Base-by-base conservation (phyloP, 2,113 vertebrate species). In the Elgaria multicarinata region DNA sequence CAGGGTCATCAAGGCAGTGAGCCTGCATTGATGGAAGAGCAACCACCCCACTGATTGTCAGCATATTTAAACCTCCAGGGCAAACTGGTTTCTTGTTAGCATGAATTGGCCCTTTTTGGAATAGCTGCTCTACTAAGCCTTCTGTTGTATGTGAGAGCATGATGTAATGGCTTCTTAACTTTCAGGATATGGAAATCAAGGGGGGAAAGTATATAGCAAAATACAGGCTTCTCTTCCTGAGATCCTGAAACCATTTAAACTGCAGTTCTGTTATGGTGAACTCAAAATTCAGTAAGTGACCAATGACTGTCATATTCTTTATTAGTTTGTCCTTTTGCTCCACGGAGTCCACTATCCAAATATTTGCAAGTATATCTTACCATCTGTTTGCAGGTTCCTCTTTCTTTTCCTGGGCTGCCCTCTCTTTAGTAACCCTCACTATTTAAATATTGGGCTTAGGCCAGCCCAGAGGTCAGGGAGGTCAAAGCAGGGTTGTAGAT, bases 151-250 rank as follows among this genome's bases (percentile, higher is more conserved):
- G 62, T 0, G 4, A 78, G 95, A 74, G 72, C 90, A 90, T 81
- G 78, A 94, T 31, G 16, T 86, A 55, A 55, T 77, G n/a, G 14
- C 36, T 86, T 39, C 0, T 0, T 39, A 42, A 55, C 64, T 90
- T 91, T 93, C 86, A 74, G 4, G 0, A 0, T 14, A 72, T 33
- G 84, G 74, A 91, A 31, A 88, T 1, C 6, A 39, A 67, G 36
- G 16, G n/a, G 78, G 66, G 8, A 1, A 77, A 26, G 12, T 26
- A 67, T 13, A 16, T 87, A 50, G 67, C n/a, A 58, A 81, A 81
- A 77, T 82, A 3, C 12, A 87, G 33, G 46, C 26, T 94, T 95
- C 94, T 92, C 86, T 31, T 89, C 86, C 42, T 67, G 71, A 5
- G 58, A 42, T 88, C 66, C 31, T 55, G 14, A 58, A 58, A 33